Percentiles rank a stretch among this genome's conserved stretches.
These are phyloP conservation scores for Sakesphorus luctuosus DNA, from an alignment of 2,113 vertebrate genomes.

Conservation along the genomic window DNA sequence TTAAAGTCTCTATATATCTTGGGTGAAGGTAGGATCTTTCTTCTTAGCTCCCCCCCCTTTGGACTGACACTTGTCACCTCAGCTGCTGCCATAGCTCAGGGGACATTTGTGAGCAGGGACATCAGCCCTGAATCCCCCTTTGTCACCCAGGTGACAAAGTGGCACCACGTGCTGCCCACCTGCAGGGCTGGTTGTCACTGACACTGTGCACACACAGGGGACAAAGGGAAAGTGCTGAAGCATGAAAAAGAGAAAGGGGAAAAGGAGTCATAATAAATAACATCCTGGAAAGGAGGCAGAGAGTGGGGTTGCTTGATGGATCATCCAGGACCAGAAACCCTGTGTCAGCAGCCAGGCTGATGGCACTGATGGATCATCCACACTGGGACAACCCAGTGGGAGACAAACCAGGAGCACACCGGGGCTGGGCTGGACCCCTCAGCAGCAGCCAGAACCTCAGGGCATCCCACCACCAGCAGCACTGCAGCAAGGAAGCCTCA, in stretches of 20 bases:
- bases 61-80: background rate
- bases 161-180: fast-evolving
- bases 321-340: background rate
- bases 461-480: background rate
- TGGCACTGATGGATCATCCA: background rate
- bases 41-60: background rate
- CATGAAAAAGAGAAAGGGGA: background rate
- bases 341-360: background rate
- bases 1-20: background rate
- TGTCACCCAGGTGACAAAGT: background rate
- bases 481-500: fast-evolving
- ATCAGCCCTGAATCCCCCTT: background rate
- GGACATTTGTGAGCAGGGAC: background rate
- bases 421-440: background rate
- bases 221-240: background rate
- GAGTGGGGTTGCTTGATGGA: fast-evolving
- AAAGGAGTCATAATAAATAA: background rate
- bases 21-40: background rate
- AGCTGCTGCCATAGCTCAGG: background rate
- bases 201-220: fast-evolving
- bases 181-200: background rate
- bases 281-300: background rate
- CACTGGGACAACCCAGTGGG: fast-evolving
- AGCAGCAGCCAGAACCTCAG: background rate
- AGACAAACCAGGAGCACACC: background rate